phyloP scores from a whole-genome alignment of 35 echinoderm and acorn worm genomes.

The Apostichopus californicus region DNA sequence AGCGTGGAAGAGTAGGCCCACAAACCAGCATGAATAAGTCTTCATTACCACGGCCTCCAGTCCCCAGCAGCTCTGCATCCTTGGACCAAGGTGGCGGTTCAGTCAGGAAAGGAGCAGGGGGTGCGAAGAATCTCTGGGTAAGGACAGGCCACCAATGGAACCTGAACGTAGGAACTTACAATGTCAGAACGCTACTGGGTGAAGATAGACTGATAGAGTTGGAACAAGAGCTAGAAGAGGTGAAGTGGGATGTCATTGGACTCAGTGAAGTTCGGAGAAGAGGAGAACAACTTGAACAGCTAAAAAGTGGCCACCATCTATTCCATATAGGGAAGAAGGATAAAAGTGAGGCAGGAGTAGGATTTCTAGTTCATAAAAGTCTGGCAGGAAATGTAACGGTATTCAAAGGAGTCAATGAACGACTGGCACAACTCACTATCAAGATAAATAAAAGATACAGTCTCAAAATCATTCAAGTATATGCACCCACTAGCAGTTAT shows the following conservation, averaged over 20 bases:
- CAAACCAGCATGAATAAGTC: neutral
- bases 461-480: constrained; percentile 14
- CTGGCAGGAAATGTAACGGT: too few species aligned
- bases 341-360: constrained; percentile 4
- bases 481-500: neutral
- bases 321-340: constrained; percentile 21
- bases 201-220: constrained; percentile 54
- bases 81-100: neutral
- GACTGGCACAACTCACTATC: neutral
- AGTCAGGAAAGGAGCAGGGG: constrained; percentile 46
- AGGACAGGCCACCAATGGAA: constrained; percentile 57
- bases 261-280: constrained; percentile 50
- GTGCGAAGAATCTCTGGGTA: constrained; percentile 57
- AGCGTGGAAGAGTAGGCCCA: constrained; percentile 1
- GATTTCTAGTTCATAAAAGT: neutral
- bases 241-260: constrained; percentile 56
- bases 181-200: constrained; percentile 39
- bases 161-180: constrained; percentile 36
- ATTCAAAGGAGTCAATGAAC: too few species aligned
- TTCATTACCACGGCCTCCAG: neutral
- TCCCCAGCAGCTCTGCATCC: neutral
- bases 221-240: constrained; percentile 30
- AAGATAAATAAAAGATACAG: constrained; percentile 35
- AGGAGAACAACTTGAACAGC: constrained; percentile 25
- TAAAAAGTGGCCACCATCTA: constrained; percentile 48